Evolutionary conservation across 2,888 invertebrate species (phyloP).

Genomic region (Cosmopolites sordidus): DNA sequence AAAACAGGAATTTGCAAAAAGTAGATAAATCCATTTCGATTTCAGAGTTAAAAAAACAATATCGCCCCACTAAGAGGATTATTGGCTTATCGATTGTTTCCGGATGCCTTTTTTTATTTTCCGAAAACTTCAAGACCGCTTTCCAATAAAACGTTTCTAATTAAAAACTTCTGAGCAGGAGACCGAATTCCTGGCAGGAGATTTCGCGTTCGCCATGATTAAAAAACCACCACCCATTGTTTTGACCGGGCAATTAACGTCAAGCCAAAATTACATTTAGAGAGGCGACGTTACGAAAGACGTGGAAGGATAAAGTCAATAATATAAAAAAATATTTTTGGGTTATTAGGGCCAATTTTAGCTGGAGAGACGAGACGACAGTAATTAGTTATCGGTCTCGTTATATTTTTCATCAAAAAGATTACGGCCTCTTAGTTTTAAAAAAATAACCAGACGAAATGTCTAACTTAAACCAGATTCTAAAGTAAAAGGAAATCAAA

Average conservation of each 20-base stretch:
- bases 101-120: constrained; percentile 4
- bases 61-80: background rate
- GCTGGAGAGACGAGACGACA: no score
- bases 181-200: background rate
- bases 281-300: constrained; percentile 1
- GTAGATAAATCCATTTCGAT: background rate
- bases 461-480: no score
- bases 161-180: constrained; percentile 13
- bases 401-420: no score
- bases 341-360: no score
- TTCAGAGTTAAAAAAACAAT: background rate
- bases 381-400: no score
- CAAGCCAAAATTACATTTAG: constrained; percentile 4
- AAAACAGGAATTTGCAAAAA: no score
- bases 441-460: no score
- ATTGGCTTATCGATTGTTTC: constrained; percentile 4
- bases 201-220: constrained; percentile 5
- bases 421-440: no score
- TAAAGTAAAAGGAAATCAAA: no score
- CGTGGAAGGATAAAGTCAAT: background rate
- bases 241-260: constrained; percentile 7
- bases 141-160: constrained; percentile 16
- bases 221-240: constrained; percentile 3
- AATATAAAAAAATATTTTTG: no score
- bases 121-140: background rate